These are phyloP conservation scores for Lasioglossum malachurum DNA, from an alignment of 2,888 invertebrate species.

Conservation along the genomic window DNA sequence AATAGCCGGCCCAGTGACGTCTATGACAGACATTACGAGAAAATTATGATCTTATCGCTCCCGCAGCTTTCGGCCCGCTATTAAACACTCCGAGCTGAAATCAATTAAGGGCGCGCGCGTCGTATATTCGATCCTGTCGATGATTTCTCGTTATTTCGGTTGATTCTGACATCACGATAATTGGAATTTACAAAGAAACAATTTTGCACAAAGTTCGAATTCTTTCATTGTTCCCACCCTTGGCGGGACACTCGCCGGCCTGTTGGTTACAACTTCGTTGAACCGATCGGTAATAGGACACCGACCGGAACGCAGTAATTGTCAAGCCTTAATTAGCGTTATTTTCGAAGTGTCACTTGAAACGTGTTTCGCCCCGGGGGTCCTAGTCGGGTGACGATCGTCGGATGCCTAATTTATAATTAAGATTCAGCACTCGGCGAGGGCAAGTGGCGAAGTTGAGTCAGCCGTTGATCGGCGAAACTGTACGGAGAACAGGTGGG, in stretches of 20 bases:
- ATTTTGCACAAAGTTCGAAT: too few relatives aligned
- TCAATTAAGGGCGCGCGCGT: slow-evolving; percentile 44
- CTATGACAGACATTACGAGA: slow-evolving; percentile 51
- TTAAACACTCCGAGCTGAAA: slow-evolving; percentile 46
- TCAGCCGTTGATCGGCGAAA: background rate
- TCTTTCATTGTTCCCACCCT: background rate
- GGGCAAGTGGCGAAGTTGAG: background rate
- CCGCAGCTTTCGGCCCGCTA: slow-evolving; percentile 40
- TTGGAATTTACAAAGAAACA: background rate
- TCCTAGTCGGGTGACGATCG: background rate
- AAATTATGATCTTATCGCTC: slow-evolving; percentile 64
- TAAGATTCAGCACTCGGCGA: background rate
- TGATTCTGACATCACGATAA: background rate
- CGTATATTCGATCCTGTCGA: slow-evolving; percentile 8
- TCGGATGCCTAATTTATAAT: background rate
- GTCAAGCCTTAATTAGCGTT: background rate
- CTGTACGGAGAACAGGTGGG: background rate
- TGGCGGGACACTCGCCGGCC: background rate
- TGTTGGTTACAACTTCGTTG: background rate
- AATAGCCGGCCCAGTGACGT: slow-evolving; percentile 47
- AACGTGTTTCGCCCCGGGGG: background rate
- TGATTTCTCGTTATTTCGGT: background rate
- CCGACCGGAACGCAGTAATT: background rate
- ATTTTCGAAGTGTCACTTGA: background rate
- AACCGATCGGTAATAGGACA: background rate